Evolutionary conservation across 2,888 invertebrate species (phyloP), one percentile per base, ranked within the genome.

Genomic region (Eledona agricola): DNA sequence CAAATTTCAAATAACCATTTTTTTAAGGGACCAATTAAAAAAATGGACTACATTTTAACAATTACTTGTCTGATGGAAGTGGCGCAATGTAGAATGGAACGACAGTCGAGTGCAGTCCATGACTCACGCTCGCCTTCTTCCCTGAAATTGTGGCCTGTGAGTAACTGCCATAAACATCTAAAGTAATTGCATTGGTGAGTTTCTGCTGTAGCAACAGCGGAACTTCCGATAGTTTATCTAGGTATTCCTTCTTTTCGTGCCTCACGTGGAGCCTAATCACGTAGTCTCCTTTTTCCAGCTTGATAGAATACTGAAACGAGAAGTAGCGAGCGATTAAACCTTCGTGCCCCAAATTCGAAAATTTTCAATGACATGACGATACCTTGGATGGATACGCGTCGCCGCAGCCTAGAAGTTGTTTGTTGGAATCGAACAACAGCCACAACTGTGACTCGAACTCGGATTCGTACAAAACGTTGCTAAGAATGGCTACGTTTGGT

Each of bases 371-470:
- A n/a, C n/a, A n/a, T n/a, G n/a, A n/a, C n/a, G n/a, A n/a, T 76
- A 89, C 90, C 79, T 89, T 89, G 11, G 83, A 82, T 0, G 95
- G 91, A 75, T 91, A 95, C 1, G 96, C 94, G 76, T 96, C 96
- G 0, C 96, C 96, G 56, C 88, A 85, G 37, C 85, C 85, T 65
- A 96, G 75, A 47, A 90, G 82, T 70, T 93, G 90, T 77, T 98
- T 98, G 76, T 93, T 92, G 49, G 81, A 78, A 77, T 96, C 95
- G 79, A 90, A 98, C 55, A 98, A 57, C 90, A 96, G 92, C 96
- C 97, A 97, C 75, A 98, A 81, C 77, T 98, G 96, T 3, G 94
- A 90, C 78, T 98, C 97, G 73, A 89, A 95, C 77, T 96, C 96
- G 0, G 90, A 91, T 77, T 99, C 98, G 74, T 99, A 99, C 23